Percentiles rank a stretch among this genome's conserved stretches.
Conservation (phyloP, 2,113 vertebrate genomes). For the Solenodon paradoxus region DNA sequence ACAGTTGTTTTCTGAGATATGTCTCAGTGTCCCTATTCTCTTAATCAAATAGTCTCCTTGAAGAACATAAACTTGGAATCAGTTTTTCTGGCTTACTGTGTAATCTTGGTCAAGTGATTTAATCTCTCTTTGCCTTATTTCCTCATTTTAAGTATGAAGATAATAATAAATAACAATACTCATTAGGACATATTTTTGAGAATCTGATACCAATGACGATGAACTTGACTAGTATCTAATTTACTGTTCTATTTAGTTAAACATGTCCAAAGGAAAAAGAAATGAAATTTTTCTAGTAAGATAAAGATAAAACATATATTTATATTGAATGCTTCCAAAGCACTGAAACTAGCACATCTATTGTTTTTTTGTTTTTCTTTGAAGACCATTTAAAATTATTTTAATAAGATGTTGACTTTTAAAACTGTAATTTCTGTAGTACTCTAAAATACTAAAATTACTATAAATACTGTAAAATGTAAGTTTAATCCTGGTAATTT, state of each 20-base stretch:
- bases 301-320: background rate
- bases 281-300: slow-evolving; percentile 4
- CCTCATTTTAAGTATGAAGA: background rate
- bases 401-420: background rate
- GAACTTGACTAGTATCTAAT: background rate
- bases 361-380: background rate
- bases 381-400: slow-evolving; percentile 40
- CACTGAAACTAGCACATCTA: background rate
- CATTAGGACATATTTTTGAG: background rate
- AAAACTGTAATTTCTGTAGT: background rate
- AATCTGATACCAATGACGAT: background rate
- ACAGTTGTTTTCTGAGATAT: no score
- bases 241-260: background rate
- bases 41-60: background rate
- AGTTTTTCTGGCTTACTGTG: background rate
- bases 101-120: background rate
- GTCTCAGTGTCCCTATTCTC: background rate
- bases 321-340: background rate
- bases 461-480: background rate
- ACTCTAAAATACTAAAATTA: background rate
- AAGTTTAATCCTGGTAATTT: slow-evolving; percentile 29
- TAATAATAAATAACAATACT: background rate
- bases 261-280: background rate
- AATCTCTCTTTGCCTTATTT: background rate
- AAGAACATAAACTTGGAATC: background rate